Percentiles rank a stretch among this genome's conserved stretches.
Conservation (phyloP, 2,113 vertebrate genomes). For the Megaceryle maxima region DNA sequence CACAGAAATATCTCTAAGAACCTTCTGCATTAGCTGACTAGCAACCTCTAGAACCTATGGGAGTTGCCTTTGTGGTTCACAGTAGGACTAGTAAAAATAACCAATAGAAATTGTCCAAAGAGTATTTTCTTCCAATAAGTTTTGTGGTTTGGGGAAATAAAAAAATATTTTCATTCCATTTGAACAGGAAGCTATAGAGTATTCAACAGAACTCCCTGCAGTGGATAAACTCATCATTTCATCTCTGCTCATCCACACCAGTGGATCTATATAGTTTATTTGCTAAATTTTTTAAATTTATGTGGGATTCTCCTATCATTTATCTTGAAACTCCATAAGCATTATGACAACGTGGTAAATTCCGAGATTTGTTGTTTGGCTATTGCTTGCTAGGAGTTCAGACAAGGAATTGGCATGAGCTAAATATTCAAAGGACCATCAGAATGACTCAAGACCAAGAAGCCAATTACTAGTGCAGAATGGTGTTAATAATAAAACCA, state of each 20-base stretch:
- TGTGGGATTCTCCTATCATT: background rate
- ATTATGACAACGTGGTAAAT: background rate
- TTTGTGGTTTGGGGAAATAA: background rate
- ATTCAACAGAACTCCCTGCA: background rate
- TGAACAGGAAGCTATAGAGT: background rate
- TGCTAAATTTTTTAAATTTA: background rate
- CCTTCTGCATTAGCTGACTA: background rate
- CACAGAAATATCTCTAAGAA: background rate
- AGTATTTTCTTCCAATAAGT: background rate
- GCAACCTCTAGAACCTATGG: background rate
- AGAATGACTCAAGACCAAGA: background rate
- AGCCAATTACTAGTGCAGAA: background rate
- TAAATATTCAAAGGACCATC: background rate
- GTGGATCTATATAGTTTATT: background rate
- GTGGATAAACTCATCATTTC: background rate
- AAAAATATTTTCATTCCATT: background rate
- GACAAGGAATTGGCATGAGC: background rate
- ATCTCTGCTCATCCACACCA: background rate
- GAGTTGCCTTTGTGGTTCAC: background rate
- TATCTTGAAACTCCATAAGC: background rate
- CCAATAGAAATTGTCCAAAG: background rate
- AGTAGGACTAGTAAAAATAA: background rate
- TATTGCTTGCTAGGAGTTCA: background rate
- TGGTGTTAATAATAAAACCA: background rate
- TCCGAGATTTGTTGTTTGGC: background rate